Base-by-base conservation (phyloP, 2,113 vertebrate genomes). In the Pygoscelis adeliae region DNA sequence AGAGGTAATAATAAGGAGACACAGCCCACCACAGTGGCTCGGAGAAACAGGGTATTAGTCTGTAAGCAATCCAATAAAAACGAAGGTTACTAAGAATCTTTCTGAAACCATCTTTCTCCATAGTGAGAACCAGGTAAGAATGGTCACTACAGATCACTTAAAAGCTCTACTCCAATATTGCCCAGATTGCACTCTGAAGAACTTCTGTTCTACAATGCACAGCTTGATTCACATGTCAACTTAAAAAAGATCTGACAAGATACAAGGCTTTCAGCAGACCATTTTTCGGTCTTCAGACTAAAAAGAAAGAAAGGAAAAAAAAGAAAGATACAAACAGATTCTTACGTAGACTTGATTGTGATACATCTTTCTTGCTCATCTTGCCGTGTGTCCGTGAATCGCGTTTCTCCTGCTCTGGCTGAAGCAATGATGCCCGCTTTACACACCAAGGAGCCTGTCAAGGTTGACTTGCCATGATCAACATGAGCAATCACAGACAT, bases 401-500 rank as follows among this genome's bases (percentile, higher is more conserved):
- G 40, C 5, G 58, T 97, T 95, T 95, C 96, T 29, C 97, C 69
- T 4, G 94, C 93, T 58, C 94, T 92, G 47, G 93, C 83, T 58
- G 94, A 97, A 66, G 97, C 94, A 32, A 97, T 89, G 50, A 95
- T 84, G 36, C 95, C 97, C 5, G 87, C 96, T 94, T 97, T 97
- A 70, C 85, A 94, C 65, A 97, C 66, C 2, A 65, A 87, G 7
- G 94, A 98, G 84, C 96, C 95, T n/a, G 97, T 98, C 56, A 98
- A 76, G 29, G 97, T 95, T 23, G 96, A 98, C 90, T 97, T 98
- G 36, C 97, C 97, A 61, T 90, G 94, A 86, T 96, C 93, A 69
- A 97, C 96, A 47, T 94, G 97, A 69, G 97, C 96, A 49, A 97
- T 96, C 93, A 97, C 97, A 22, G 96, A 98, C 94, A 95, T 97